Base-by-base conservation (phyloP, 2,888 invertebrate genomes). In the Eupithecia subumbrata region DNA sequence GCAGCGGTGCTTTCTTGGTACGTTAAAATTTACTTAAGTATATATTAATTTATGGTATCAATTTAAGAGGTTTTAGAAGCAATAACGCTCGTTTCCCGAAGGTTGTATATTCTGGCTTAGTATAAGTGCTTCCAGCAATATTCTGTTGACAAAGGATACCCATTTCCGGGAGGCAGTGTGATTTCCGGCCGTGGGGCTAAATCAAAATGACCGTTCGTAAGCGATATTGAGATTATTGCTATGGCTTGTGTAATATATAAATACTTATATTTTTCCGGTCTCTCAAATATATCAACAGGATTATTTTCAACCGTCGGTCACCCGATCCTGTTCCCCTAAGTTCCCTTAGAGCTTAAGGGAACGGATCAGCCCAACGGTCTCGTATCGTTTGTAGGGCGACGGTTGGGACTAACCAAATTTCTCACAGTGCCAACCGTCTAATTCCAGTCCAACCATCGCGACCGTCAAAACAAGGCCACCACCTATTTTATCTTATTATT, bases 101-200 rank as follows among this genome's bases (percentile, higher is more conserved):
- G 22, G 68, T 40, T 25, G 43, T 43, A 68, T 67, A 45, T 67
- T 37, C 66, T 22, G n/a, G 66, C 66, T 34, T n/a, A 18, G 63
- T 30, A 30, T 30, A n/a, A 67, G 68, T 68, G 68, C 69, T 71
- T 60, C 69, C 72, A 67, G 73, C 48, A n/a, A 48, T 37, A 64
- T 72, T 69, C 43, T 73, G 70, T 73, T 77, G 76, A 71, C 75
- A 76, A 75, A 77, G 78, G 78, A 78, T 76, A 73, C 37, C 77
- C 77, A 81, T 81, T 79, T 79, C 81, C 79, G 77, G 71, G 56
- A 69, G 72, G 64, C 78, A 48, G 43, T 73, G 72, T 76, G 76
- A 81, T 79, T 77, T 81, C 81, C 81, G 73, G 77, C 11, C 63
- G 63, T 63, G 56, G n/a, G 18, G 69, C 63, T 68, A 69, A 63